Base-by-base conservation (phyloP, 2,888 invertebrate genomes). In the Onthophagus sagittarius region DNA sequence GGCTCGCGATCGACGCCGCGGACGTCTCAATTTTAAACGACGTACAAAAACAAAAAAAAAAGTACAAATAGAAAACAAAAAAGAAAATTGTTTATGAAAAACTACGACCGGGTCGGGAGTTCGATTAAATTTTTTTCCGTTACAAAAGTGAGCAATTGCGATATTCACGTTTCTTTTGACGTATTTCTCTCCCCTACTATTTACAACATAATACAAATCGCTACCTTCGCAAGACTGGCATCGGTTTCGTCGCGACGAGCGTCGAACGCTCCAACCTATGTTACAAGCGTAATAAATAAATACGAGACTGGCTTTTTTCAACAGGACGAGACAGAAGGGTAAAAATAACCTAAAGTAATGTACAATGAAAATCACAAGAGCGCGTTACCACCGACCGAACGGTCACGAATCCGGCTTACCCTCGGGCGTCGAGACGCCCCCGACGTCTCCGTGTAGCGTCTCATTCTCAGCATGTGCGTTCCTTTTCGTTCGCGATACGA, bases 401-500 rank as follows among this genome's bases (percentile, higher is more conserved):
- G 84, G 85, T 85, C 85, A 85, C 85, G 85, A 85, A 72, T 53
- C 39, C 39, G 39, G 39, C 39, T 53, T 53, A 7, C 39, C 39
- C 39, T 53, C 39, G 39, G 74, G 80, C 72, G 74, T 53, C 79
- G 79, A 81, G 83, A 75, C 78, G 86, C 84, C 77, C 86, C 82
- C 77, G 84, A 3, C 85, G 82, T 79, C 81, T 65, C 78, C 78
- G 78, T 89, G 89, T 23, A 89, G 83, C 74, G 86, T 85, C 77
- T 91, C 91, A 78, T 91, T 90, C 80, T 93, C 92, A 75, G 91
- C 90, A 84, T 94, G 94, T 70, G 91, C 88, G 82, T 94, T 94
- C 75, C 94, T 88, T 78, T 92, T 91, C 77, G 93, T 93, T 78
- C 92, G 88, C 9, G 94, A 93, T 75, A 92, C 90, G 85, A 94